These are phyloP conservation scores for Hephaestus fuliginosus DNA, from an alignment of 2,797 vertebrate species.

Conservation along the genomic window DNA sequence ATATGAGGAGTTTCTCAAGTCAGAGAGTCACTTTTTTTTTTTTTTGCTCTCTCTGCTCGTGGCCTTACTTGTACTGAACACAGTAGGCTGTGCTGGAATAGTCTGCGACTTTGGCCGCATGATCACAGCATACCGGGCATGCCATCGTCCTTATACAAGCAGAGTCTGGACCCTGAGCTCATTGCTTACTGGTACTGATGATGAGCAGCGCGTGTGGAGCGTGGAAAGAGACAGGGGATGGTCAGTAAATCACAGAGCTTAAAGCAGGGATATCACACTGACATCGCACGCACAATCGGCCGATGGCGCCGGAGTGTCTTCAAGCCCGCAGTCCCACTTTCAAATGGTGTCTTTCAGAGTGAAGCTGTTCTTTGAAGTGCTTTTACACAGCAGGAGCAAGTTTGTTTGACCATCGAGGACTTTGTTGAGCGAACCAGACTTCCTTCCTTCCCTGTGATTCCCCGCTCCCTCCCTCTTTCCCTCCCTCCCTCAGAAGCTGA, in stretches of 20 bases:
- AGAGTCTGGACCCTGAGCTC: slow-evolving; percentile 59
- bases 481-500: slow-evolving; percentile 81
- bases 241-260: slow-evolving; percentile 59
- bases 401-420: slow-evolving; percentile 35
- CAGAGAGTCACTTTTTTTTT: slow-evolving; percentile 11
- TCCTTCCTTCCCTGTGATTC: slow-evolving; percentile 57
- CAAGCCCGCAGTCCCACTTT: slow-evolving; percentile 10
- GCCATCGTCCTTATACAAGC: slow-evolving; percentile 80
- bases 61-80: slow-evolving; percentile 54
- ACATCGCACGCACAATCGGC: slow-evolving; percentile 29
- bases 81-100: slow-evolving; percentile 57
- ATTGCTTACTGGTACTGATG: slow-evolving; percentile 64
- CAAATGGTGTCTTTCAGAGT: slow-evolving; percentile 23
- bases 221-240: slow-evolving; percentile 26
- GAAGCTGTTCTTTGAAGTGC: slow-evolving; percentile 27
- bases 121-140: slow-evolving; percentile 79
- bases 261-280: slow-evolving; percentile 46
- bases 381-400: slow-evolving; percentile 2
- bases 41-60: slow-evolving; percentile 15
- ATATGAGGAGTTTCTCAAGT: slow-evolving; percentile 16
- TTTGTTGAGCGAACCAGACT: slow-evolving; percentile 46
- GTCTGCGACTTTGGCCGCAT: slow-evolving; percentile 70
- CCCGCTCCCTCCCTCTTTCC: slow-evolving; percentile 24
- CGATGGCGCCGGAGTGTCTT: slow-evolving; percentile 15
- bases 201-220: slow-evolving; percentile 50